Evolutionary conservation across 2,888 invertebrate genomes (phyloP).

Genomic region (Trissolcus japonicus): DNA sequence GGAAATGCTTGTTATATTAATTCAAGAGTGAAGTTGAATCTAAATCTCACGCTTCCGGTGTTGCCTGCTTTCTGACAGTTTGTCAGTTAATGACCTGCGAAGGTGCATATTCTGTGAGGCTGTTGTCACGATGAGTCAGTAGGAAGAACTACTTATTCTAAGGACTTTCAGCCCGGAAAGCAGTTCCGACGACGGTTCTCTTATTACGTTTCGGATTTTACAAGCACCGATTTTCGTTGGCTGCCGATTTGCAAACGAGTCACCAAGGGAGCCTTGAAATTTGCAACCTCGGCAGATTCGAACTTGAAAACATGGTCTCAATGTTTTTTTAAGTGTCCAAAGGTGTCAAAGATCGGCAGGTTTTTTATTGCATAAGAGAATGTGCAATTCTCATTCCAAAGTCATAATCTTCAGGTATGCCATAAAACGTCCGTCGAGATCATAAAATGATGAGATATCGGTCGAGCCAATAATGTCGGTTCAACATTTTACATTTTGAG

Average conservation of each 20-base stretch:
- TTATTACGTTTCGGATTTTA: slow-evolving; percentile 62
- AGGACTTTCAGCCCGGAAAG: slow-evolving; percentile 51
- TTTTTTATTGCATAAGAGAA: not conserved
- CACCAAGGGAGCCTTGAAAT: no score
- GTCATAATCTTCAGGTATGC: not conserved
- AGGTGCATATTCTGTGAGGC: slow-evolving; percentile 43
- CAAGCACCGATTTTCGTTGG: slow-evolving; percentile 60
- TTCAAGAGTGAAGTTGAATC: no score
- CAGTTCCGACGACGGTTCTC: slow-evolving; percentile 49
- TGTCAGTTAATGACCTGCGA: slow-evolving; percentile 27
- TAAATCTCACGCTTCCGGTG: not conserved
- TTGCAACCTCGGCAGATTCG: no score
- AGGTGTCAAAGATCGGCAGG: no score
- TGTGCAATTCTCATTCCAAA: not conserved
- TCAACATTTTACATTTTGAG: no score
- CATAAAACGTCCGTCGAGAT: no score
- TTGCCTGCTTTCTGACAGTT: slow-evolving; percentile 15
- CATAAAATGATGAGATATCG: no score
- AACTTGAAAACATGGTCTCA: no score
- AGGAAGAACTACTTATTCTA: slow-evolving; percentile 49
- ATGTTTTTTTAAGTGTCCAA: no score
- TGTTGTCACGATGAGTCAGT: slow-evolving; percentile 54
- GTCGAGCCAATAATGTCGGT: no score
- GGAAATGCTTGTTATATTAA: not conserved
- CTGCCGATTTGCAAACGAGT: no score